Evolutionary conservation across 2,888 invertebrate genomes (phyloP).

Genomic region (Leptopterna dolabrata): DNA sequence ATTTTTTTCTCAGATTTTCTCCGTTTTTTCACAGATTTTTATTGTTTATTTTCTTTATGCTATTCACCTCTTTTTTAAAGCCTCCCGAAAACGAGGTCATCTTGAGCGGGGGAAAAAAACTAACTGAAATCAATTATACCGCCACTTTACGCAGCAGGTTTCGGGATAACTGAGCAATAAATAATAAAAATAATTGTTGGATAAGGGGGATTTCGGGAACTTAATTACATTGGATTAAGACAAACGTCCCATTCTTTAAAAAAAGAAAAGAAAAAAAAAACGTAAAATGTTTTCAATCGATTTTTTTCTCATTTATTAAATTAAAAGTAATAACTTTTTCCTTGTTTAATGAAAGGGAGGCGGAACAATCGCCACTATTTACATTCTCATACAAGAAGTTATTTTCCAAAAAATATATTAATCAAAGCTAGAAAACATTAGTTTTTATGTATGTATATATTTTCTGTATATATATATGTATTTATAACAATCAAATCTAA

Average conservation of each 20-base stretch:
- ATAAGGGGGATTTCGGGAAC: background rate
- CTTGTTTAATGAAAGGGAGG: background rate
- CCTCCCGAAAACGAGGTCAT: background rate
- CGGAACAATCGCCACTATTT: constrained; percentile 35
- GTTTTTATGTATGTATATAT: constrained; percentile 34
- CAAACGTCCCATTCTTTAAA: background rate
- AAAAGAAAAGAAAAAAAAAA: background rate
- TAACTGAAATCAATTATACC: too few species aligned
- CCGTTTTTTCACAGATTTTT: background rate
- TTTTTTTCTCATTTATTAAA: background rate
- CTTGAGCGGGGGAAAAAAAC: too few species aligned
- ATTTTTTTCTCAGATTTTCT: background rate
- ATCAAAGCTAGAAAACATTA: constrained; percentile 57
- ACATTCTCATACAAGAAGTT: constrained; percentile 51
- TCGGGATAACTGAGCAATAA: constrained; percentile 30
- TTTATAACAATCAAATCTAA: constrained; percentile 51
- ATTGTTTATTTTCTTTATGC: background rate
- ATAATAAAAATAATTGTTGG: constrained; percentile 25
- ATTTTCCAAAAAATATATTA: constrained; percentile 49
- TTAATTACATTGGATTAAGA: constrained; percentile 25
- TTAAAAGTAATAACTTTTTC: background rate
- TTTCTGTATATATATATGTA: constrained; percentile 36
- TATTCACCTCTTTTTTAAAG: constrained; percentile 13
- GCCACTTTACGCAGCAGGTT: too few species aligned
- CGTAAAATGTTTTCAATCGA: background rate